Evolutionary conservation across 2,113 vertebrate species (phyloP), one percentile per base, ranked within the genome.

Genomic region (Geococcyx californianus): DNA sequence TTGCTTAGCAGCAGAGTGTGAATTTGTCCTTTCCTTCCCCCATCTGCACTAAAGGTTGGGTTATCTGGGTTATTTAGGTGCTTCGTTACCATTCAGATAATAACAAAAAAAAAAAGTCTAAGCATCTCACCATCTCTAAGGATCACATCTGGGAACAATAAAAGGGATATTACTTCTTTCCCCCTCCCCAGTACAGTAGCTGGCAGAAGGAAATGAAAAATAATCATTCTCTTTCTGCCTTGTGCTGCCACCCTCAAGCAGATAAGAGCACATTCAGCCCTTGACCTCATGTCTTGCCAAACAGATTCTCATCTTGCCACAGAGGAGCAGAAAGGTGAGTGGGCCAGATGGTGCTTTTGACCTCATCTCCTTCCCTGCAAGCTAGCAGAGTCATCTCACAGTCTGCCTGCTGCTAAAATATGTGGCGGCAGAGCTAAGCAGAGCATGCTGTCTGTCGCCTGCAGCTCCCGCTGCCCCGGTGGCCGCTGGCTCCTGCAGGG

Each of bases 361-460:
- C 49, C 56, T 83, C 62, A 10, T 59, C 66, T 90, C 12, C 14
- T 15, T 44, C 86, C 56, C 93, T 29, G 75, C 10, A 52, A 45
- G 89, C 31, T 13, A 56, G 62, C 70, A 20, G 76, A 90, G 78
- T 4, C 58, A 14, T 33, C 40, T 26, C 1, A 0, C 51, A 10
- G 12, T 38, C 20, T 59, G 55, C 68, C 42, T 3, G 67, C 67
- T n/a, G 83, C 79, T 86, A 31, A 13, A 47, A 31, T 11, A 9
- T 0, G 0, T 0, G 14, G 26, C 4, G 1, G 11, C 0, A 4
- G 17, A 34, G 54, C 26, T 2, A 1, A 40, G 73, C 58, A 36
- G 21, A 29, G 64, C 5, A 7, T 38, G 67, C 69, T 56, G 90
- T 52, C 62, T 55, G 87, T 23, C 36, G 1, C 87, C 77, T 42